A percentile compares a stretch with the other conserved stretches of the same genome.
phyloP scores from a whole-genome alignment of 2,797 vertebrate species.

The Presbytis comata region DNA sequence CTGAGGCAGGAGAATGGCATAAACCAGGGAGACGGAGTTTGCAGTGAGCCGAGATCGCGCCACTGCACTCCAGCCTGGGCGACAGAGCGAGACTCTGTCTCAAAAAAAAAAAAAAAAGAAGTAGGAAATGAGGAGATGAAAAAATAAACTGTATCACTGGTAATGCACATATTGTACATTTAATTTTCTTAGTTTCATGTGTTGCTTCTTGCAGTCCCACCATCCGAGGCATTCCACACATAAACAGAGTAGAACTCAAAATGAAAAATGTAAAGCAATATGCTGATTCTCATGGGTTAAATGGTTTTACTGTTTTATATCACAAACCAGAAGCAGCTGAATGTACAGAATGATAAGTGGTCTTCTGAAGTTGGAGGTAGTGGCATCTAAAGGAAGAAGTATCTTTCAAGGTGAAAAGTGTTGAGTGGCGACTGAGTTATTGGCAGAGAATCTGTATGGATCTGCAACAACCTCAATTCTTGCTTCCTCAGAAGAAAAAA shows the following conservation, averaged over 20 bases:
- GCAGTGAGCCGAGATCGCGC: too few species aligned
- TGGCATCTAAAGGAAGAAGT: accelerated
- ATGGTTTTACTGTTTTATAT: background rate
- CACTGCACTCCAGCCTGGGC: too few species aligned
- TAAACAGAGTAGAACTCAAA: background rate
- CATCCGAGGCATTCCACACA: background rate
- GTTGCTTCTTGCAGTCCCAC: background rate
- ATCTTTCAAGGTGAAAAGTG: too few species aligned
- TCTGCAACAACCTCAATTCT: too few species aligned
- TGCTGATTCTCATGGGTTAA: background rate
- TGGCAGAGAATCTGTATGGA: too few species aligned
- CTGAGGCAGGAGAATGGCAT: too few species aligned
- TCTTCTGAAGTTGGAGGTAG: background rate
- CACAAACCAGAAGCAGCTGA: background rate
- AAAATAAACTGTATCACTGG: background rate
- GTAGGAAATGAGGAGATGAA: background rate
- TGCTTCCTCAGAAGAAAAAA: too few species aligned
- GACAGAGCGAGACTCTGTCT: too few species aligned
- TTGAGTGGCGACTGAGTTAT: too few species aligned
- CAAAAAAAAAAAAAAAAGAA: too few species aligned
- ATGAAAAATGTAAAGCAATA: background rate
- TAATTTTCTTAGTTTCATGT: background rate
- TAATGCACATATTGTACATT: background rate
- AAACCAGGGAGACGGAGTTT: too few species aligned
- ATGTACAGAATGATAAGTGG: background rate